Evolutionary conservation across 2,113 vertebrate genomes (phyloP).

Genomic region (Holacanthus passer): DNA sequence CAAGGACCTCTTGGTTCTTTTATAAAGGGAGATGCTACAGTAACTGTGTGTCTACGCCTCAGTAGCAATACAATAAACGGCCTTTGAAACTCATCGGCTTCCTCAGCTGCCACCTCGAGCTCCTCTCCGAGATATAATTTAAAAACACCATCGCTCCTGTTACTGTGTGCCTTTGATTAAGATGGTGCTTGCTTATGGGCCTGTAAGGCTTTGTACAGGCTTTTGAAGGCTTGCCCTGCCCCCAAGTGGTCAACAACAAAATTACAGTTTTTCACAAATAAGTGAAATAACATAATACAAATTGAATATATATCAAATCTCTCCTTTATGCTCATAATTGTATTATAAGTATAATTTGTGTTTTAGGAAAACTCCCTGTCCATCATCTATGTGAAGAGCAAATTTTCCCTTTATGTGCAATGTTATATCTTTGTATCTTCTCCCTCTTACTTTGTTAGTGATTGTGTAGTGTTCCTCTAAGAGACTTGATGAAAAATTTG

Average conservation of each 20-base stretch:
- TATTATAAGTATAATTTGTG: neutral
- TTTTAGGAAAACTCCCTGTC: neutral
- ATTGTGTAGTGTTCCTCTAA: neutral
- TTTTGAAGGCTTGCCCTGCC: conserved; percentile 58
- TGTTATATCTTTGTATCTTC: no score
- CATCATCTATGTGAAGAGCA: neutral
- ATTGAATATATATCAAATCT: no score
- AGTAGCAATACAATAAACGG: neutral
- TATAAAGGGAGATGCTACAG: neutral
- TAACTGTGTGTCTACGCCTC: neutral
- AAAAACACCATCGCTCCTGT: neutral
- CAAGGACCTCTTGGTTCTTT: neutral
- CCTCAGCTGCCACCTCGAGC: neutral
- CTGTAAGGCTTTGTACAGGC: rapidly evolving
- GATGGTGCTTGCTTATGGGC: neutral
- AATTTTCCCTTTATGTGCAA: neutral
- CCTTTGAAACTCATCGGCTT: neutral
- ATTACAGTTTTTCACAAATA: neutral
- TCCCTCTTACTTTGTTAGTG: neutral
- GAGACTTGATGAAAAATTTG: neutral
- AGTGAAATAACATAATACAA: no score
- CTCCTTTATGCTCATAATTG: neutral
- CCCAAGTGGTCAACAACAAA: conserved; percentile 44
- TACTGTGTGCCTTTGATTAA: neutral
- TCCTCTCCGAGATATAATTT: neutral